Percentiles rank a stretch among this genome's conserved stretches.
These are phyloP conservation scores for Pristionchus entomophagus DNA, from an alignment of 2,888 invertebrate genomes.

Conservation along the genomic window DNA sequence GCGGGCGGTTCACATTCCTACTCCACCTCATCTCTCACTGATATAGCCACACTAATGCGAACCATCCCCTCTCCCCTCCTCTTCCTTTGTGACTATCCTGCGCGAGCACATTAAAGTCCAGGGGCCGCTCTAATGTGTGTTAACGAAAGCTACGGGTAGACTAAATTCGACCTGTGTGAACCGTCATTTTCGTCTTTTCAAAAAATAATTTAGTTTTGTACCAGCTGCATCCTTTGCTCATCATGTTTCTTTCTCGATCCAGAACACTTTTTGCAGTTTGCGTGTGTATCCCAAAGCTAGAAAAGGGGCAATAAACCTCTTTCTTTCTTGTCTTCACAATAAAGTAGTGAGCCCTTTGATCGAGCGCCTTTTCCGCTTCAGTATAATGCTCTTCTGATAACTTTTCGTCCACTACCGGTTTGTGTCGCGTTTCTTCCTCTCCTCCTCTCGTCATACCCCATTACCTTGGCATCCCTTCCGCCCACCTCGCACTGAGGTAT, in stretches of 20 bases:
- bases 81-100: not conserved
- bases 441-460: not conserved
- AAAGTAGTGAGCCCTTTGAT: no score
- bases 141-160: not conserved
- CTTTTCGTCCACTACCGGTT: conserved; percentile 19
- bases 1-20: conserved; percentile 6
- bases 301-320: no score
- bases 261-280: no score
- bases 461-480: not conserved
- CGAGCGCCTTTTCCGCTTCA: not conserved
- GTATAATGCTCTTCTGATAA: not conserved
- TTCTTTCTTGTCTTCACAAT: no score
- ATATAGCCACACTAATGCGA: conserved; percentile 16
- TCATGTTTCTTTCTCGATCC: no score
- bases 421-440: not conserved
- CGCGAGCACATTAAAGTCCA: conserved; percentile 5
- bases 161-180: not conserved
- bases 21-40: no score
- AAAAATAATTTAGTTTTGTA: no score
- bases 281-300: no score
- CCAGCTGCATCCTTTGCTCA: no score
- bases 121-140: not conserved
- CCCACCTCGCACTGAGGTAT: not conserved
- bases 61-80: not conserved
- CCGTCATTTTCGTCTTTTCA: no score